These are phyloP conservation scores for Camponotus fellah DNA, from an alignment of 2,888 invertebrate genomes.

Conservation along the genomic window DNA sequence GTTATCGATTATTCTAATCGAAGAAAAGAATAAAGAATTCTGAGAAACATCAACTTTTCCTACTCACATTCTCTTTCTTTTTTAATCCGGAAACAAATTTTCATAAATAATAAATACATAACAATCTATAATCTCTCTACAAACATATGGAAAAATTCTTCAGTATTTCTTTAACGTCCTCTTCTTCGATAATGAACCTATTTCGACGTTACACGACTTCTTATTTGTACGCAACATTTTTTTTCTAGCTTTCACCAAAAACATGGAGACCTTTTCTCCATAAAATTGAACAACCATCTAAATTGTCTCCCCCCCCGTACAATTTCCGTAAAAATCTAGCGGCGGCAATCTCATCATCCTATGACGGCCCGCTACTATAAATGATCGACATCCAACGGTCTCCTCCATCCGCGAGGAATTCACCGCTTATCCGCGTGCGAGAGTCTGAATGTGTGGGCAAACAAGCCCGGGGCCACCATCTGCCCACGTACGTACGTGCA, in stretches of 20 bases:
- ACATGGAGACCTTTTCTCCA: neutral
- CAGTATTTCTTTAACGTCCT: neutral
- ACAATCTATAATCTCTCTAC: neutral
- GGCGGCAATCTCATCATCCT: neutral
- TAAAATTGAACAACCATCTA: neutral
- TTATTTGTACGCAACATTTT: neutral
- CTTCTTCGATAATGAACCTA: neutral
- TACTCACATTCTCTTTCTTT: neutral
- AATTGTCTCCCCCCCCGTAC: neutral
- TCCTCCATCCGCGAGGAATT: conserved; percentile 59
- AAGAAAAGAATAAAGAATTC: neutral
- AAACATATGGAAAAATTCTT: neutral
- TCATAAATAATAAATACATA: neutral
- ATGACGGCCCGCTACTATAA: conserved; percentile 17
- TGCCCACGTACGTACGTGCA: conserved; percentile 75
- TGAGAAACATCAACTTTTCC: neutral
- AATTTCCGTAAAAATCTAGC: neutral
- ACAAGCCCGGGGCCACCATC: conserved; percentile 78
- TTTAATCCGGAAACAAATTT: neutral
- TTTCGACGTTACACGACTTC: neutral
- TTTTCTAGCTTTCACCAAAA: neutral
- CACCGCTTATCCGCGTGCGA: conserved; percentile 44
- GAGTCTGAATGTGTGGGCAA: conserved; percentile 80
- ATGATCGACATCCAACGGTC: conserved; percentile 34
- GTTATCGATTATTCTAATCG: neutral